Base-by-base conservation (phyloP, 2,888 invertebrate genomes). In the Rhamphomyia laevipes region DNA sequence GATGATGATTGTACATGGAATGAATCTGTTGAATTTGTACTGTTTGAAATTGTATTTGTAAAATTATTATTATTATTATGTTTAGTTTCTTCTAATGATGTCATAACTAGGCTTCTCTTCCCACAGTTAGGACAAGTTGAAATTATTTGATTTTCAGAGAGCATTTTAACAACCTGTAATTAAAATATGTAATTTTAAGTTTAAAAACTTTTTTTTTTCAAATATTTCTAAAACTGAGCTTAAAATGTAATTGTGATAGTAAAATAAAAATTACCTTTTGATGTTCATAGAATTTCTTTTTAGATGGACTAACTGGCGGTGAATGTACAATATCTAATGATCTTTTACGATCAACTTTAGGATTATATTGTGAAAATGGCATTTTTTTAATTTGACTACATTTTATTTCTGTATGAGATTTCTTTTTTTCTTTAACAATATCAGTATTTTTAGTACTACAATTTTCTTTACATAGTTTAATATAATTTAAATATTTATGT, bases 291-390 rank as follows among this genome's bases (percentile, higher is more conserved):
- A 56, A 55, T 48, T 52, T 53, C 40, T 49, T 46, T 31, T 53
- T 54, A 11, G 54, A 53, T 30, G 57, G 57, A 45, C 57, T 57
- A 23, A 53, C 53, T 15, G 57, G 54, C 13, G 56, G 56, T 33
- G 56, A 53, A 27, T 44, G 44, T 23, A 33, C 33, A 15, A 38
- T 23, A n/a, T 35, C 37, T 3, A 45, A 37, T 7, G 38, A 11
- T 16, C 52, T 45, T 42, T 52, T 54, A 4, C 45, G 27, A 23
- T 46, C 46, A 6, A 40, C 31, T 12, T 43, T 35, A 10, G 33
- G 18, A 38, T 54, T 52, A 16, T n/a, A 48, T 13, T 44, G 48
- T 18, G 21, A 48, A 41, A 54, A 52, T n/a, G 54, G 54, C 13
- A 37, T n/a, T 11, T 18, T 40, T 40, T 40, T 40, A 40, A 1